phyloP scores from a whole-genome alignment of 2,888 invertebrate genomes.

The Embidobia sp. region DNA sequence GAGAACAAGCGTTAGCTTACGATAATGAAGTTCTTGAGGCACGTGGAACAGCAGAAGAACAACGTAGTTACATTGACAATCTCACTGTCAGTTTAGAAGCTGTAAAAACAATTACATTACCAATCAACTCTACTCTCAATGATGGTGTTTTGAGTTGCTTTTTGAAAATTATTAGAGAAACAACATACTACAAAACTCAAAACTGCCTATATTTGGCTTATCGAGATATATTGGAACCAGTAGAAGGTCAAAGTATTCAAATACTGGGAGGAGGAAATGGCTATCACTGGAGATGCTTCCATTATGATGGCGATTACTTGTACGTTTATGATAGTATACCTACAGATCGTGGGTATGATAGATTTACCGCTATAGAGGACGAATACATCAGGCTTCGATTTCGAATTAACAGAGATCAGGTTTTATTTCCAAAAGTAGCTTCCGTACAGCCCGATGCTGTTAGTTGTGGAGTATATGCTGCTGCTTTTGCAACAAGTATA shows the following conservation, averaged over 20 bases:
- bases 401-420: not conserved
- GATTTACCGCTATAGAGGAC: not conserved
- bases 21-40: not conserved
- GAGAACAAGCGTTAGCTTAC: not conserved
- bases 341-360: not conserved
- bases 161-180: too few species aligned
- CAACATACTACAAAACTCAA: too few species aligned
- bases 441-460: not conserved
- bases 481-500: not conserved
- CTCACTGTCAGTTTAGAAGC: not conserved
- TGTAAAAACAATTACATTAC: not conserved
- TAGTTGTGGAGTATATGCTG: conserved; percentile 6
- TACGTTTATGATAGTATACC: conserved; percentile 8
- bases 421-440: not conserved
- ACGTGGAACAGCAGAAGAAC: not conserved
- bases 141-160: too few species aligned
- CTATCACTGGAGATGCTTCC: not conserved
- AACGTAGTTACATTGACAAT: conserved; percentile 1
- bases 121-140: too few species aligned
- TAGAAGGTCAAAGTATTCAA: conserved; percentile 1
- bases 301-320: not conserved
- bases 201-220: not conserved
- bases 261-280: not conserved
- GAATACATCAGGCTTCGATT: conserved; percentile 1
- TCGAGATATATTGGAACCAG: too few species aligned